phyloP scores from a whole-genome alignment of 2,888 invertebrate genomes.

The Noctua comes region DNA sequence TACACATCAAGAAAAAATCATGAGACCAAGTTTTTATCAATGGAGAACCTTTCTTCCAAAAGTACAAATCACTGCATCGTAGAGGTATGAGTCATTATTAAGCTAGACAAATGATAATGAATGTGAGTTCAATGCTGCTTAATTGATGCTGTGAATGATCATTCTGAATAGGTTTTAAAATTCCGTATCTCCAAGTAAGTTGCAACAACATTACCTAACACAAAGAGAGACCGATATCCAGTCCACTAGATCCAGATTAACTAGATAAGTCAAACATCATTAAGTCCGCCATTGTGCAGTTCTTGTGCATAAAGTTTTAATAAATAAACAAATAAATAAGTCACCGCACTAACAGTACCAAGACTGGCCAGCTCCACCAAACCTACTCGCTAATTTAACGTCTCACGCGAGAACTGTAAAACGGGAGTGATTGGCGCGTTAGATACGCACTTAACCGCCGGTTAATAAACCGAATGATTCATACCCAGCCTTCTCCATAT shows the following conservation, averaged over 20 bases:
- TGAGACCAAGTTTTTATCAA: too few species aligned
- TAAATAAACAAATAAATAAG: too few species aligned
- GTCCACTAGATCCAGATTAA: neutral
- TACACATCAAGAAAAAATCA: too few species aligned
- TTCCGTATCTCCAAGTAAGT: neutral
- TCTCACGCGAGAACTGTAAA: constrained; percentile 71
- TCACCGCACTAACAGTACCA: constrained; percentile 27
- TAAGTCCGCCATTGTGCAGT: too few species aligned
- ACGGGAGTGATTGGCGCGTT: constrained; percentile 66
- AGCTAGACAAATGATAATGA: too few species aligned
- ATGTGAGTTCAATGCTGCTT: too few species aligned
- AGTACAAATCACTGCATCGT: too few species aligned
- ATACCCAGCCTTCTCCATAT: constrained; percentile 62
- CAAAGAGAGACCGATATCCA: constrained; percentile 27
- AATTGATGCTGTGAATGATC: too few species aligned
- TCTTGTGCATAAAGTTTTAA: too few species aligned
- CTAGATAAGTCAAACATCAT: constrained; percentile 43
- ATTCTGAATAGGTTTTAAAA: neutral
- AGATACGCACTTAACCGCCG: constrained; percentile 69
- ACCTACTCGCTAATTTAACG: constrained; percentile 66
- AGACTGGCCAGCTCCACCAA: constrained; percentile 47
- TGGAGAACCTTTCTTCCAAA: too few species aligned
- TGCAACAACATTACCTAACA: neutral
- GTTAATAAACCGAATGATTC: constrained; percentile 77
- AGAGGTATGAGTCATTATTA: too few species aligned